phyloP scores from a whole-genome alignment of 2,888 invertebrate genomes.

The Teleogryllus oceanicus region DNA sequence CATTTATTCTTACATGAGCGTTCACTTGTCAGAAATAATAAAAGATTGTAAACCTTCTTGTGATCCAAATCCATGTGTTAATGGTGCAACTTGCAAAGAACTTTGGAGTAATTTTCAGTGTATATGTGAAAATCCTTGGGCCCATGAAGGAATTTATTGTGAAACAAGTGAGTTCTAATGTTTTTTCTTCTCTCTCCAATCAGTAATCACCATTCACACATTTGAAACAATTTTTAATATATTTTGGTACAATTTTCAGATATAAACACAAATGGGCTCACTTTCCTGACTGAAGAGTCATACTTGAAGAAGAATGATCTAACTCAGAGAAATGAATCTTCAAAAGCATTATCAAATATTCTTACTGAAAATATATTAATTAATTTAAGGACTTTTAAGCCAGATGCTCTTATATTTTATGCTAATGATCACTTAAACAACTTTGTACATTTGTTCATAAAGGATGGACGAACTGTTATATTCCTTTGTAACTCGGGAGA shows the following conservation, averaged over 20 bases:
- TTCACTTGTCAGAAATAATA: slow-evolving; percentile 85
- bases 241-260: slow-evolving; percentile 55
- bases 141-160: slow-evolving; percentile 84
- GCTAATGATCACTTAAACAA: slow-evolving; percentile 91
- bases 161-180: slow-evolving; percentile 71
- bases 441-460: slow-evolving; percentile 83
- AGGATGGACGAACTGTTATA: slow-evolving; percentile 73
- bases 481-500: slow-evolving; percentile 80
- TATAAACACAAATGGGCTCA: slow-evolving; percentile 84
- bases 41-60: slow-evolving; percentile 93
- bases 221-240: background rate
- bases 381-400: slow-evolving; percentile 83
- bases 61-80: slow-evolving; percentile 89
- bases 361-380: slow-evolving; percentile 78
- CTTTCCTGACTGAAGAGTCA: slow-evolving; percentile 76
- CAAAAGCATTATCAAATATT: slow-evolving; percentile 66
- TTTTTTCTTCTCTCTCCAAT: background rate
- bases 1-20: slow-evolving; percentile 89
- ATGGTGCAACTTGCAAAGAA: slow-evolving; percentile 86
- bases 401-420: slow-evolving; percentile 77
- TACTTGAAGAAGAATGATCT: slow-evolving; percentile 79
- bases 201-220: background rate
- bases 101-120: slow-evolving; percentile 91
- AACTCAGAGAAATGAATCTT: slow-evolving; percentile 59
- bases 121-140: slow-evolving; percentile 88